phyloP scores from a whole-genome alignment of 2,888 invertebrate species.

The Melanchra persicariae region DNA sequence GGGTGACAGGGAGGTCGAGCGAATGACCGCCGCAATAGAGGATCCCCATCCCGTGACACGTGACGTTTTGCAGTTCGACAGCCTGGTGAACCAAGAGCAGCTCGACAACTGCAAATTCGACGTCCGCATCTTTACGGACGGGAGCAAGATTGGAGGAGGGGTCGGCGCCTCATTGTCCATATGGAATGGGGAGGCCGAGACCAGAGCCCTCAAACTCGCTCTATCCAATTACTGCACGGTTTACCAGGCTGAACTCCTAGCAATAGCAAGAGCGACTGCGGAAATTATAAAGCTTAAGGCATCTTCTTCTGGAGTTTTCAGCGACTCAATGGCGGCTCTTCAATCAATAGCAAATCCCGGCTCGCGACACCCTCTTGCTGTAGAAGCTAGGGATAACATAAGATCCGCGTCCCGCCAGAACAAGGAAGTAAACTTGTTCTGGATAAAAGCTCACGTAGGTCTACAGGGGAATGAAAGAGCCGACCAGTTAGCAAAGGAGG shows the following conservation, averaged over 20 bases:
- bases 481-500: too few relatives aligned
- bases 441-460: too few relatives aligned
- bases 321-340: too few relatives aligned
- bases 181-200: not conserved
- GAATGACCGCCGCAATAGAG: not conserved
- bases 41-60: not conserved
- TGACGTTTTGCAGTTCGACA: not conserved
- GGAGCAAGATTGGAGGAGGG: not conserved
- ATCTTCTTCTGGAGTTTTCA: too few relatives aligned
- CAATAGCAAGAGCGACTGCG: too few relatives aligned
- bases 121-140: not conserved
- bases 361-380: too few relatives aligned
- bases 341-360: too few relatives aligned
- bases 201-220: not conserved
- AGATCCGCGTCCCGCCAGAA: too few relatives aligned
- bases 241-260: slow-evolving; percentile 16
- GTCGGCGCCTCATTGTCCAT: not conserved
- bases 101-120: not conserved
- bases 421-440: too few relatives aligned
- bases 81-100: not conserved
- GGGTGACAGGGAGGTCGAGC: not conserved
- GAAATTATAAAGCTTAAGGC: too few relatives aligned
- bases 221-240: not conserved
- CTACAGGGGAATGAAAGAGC: too few relatives aligned
- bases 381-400: too few relatives aligned